Conservation (phyloP, 2,113 vertebrate species). For the Pristiophorus japonicus region DNA sequence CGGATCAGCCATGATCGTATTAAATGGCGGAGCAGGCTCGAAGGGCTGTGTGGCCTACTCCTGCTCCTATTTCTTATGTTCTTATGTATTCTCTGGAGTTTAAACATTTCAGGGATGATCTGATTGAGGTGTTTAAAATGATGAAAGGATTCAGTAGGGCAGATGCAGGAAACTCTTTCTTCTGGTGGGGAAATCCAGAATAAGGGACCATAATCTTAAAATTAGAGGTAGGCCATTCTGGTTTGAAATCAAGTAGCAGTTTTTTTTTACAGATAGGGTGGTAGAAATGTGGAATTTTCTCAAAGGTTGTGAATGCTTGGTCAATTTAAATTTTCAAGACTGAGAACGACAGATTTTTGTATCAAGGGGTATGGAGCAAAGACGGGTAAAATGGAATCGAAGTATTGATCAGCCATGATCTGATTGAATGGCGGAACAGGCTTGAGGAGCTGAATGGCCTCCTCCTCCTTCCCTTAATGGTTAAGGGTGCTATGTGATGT, state of each 20-base stretch:
- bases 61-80: no score
- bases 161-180: not conserved
- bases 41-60: no score
- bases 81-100: not conserved
- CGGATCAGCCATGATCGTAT: no score
- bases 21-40: no score
- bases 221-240: not conserved
- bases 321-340: not conserved
- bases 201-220: not conserved
- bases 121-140: not conserved
- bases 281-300: not conserved
- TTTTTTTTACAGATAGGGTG: not conserved
- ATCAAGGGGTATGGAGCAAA: not conserved
- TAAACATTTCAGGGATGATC: not conserved
- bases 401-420: not conserved
- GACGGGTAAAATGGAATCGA: not conserved
- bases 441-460: not conserved
- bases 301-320: not conserved
- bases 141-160: not conserved
- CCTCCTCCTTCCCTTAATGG: not conserved
- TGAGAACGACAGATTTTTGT: not conserved
- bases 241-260: not conserved
- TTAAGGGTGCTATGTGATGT: not conserved
- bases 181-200: not conserved
- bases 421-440: not conserved